phyloP scores from a whole-genome alignment of 1,140 invertebrate species.

The Dreissena polymorpha region DNA sequence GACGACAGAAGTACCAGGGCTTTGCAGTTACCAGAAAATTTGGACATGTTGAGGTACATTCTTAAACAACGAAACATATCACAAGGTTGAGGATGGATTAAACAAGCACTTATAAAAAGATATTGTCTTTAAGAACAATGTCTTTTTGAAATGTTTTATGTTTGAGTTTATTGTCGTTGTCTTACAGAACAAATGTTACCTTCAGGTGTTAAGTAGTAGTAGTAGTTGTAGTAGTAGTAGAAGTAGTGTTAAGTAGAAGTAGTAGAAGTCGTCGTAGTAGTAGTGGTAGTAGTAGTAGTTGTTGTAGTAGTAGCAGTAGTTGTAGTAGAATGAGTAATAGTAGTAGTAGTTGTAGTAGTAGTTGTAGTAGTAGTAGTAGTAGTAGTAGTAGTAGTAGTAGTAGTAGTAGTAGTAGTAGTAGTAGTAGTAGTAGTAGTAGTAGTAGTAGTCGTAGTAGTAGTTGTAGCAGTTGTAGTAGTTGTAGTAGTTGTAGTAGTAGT shows the following conservation, averaged over 20 bases:
- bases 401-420: neutral
- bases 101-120: neutral
- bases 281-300: neutral
- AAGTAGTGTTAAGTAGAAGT: too few species aligned
- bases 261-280: conserved; percentile 21
- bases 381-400: conserved; percentile 24
- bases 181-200: neutral
- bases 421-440: neutral
- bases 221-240: neutral
- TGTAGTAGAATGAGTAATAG: neutral
- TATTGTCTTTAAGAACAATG: too few species aligned
- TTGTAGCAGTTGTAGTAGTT: too few species aligned
- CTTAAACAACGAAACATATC: neutral
- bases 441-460: too few species aligned
- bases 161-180: neutral
- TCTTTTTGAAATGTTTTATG: neutral
- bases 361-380: too few species aligned
- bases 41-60: conserved; percentile 48
- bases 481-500: too few species aligned
- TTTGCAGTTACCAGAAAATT: conserved; percentile 8
- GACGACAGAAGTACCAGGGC: conserved; percentile 8
- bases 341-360: neutral
- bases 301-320: neutral
- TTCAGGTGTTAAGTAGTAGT: neutral
- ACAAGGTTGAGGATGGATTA: neutral